Evolutionary conservation across 2,113 vertebrate species (phyloP).

Genomic region (Mustelus asterias): DNA sequence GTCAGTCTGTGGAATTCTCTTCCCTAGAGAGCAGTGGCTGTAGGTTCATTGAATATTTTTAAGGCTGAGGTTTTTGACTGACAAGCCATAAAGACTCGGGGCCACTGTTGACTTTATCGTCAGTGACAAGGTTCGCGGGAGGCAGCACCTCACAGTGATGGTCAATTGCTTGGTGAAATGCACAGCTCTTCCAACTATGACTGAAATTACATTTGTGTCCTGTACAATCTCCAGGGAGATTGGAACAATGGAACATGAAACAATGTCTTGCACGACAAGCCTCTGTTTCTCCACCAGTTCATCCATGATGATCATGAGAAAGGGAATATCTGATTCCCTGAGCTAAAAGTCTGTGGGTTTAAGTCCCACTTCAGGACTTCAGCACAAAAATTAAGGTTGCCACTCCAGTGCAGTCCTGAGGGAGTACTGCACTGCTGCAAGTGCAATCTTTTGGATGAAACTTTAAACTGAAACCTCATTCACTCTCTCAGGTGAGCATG

Average conservation of each 20-base stretch:
- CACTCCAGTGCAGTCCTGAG: no score
- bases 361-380: background rate
- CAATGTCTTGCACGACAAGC: background rate
- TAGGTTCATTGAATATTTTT: no score
- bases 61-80: no score
- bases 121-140: background rate
- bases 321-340: no score
- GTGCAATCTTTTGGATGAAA: no score
- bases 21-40: no score
- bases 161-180: background rate
- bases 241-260: no score
- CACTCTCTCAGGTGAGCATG: no score
- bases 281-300: background rate
- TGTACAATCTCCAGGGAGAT: background rate
- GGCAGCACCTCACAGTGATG: background rate
- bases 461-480: no score
- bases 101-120: background rate
- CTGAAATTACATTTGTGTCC: background rate
- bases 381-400: background rate
- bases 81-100: background rate
- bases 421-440: no score
- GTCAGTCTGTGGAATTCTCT: no score
- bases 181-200: background rate
- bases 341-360: no score
- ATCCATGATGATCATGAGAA: background rate